These are phyloP conservation scores for Perizoma affinitatum DNA, from an alignment of 2,888 invertebrate genomes.

Conservation along the genomic window DNA sequence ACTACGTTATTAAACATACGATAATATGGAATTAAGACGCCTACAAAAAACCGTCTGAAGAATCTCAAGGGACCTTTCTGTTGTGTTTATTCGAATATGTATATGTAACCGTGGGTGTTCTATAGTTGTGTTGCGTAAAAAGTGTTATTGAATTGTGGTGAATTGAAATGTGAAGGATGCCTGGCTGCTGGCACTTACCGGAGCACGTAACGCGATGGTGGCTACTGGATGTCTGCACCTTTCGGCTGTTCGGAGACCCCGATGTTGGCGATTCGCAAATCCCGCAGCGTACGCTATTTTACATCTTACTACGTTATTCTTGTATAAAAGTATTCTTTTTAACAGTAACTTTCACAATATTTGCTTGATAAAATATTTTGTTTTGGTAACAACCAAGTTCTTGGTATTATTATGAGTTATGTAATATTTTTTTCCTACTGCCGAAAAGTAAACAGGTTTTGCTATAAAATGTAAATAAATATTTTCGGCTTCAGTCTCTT, in stretches of 20 bases:
- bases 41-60: no score
- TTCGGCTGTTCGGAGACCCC: constrained; percentile 72
- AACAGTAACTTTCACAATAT: no score
- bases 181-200: constrained; percentile 79
- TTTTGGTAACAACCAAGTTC: no score
- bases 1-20: neutral
- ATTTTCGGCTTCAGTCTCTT: no score
- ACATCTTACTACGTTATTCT: neutral
- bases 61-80: neutral
- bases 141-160: constrained; percentile 17
- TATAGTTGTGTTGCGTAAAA: no score
- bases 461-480: no score
- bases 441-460: no score
- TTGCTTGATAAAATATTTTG: no score
- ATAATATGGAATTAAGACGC: no score
- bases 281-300: constrained; percentile 70
- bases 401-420: no score
- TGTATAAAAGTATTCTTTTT: no score
- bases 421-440: no score
- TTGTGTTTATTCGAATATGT: neutral
- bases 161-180: constrained; percentile 59
- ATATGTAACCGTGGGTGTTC: neutral
- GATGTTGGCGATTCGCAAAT: constrained; percentile 73
- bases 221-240: constrained; percentile 86
- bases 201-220: constrained; percentile 86